Percentiles rank a stretch among this genome's conserved stretches.
phyloP scores from a whole-genome alignment of 2,888 invertebrate genomes.

The Acronicta aceris region DNA sequence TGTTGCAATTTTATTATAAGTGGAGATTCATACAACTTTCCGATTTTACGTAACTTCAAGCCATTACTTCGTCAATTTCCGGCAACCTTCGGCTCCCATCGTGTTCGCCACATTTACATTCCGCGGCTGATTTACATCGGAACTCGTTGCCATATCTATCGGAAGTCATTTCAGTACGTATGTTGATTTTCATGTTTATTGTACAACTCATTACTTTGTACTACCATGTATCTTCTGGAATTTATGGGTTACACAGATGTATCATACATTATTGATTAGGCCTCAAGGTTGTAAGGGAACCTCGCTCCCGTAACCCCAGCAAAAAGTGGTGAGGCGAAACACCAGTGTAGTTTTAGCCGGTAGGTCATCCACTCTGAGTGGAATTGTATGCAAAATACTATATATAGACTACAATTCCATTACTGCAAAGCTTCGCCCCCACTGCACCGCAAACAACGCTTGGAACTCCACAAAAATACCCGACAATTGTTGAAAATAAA shows the following conservation, averaged over 20 bases:
- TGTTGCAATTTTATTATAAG: too few relatives aligned
- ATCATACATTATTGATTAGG: background rate
- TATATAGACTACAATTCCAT: background rate
- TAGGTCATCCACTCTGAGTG: too few relatives aligned
- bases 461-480: constrained; percentile 16
- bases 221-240: constrained; percentile 16
- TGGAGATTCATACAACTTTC: constrained; percentile 3
- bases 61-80: constrained; percentile 42
- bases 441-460: constrained; percentile 2
- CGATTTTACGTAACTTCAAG: constrained; percentile 20
- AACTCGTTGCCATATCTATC: constrained; percentile 26
- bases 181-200: constrained; percentile 47
- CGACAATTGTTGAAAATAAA: constrained; percentile 9
- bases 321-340: too few relatives aligned
- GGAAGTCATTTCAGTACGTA: constrained; percentile 40
- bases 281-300: background rate
- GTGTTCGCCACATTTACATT: constrained; percentile 40
- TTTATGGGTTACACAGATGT: background rate
- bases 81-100: constrained; percentile 34
- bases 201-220: constrained; percentile 22
- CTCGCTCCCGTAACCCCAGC: too few relatives aligned
- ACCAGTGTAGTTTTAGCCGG: too few relatives aligned
- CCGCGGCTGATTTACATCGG: constrained; percentile 45
- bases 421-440: background rate
- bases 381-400: too few relatives aligned